Conservation (phyloP, 1,140 invertebrate genomes). For the Heliconius himera region DNA sequence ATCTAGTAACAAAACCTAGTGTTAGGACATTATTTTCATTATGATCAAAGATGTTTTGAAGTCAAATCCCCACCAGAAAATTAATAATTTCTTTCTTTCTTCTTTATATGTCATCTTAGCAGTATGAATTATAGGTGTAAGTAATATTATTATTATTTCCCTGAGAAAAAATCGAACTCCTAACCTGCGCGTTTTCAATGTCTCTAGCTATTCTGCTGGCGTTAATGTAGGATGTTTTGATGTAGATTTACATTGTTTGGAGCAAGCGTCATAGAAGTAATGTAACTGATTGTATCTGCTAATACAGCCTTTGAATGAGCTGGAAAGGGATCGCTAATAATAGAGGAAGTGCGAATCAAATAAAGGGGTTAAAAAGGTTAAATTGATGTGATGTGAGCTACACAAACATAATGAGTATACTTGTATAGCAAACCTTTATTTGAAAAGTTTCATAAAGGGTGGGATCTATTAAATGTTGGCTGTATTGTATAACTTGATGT, state of each 20-base stretch:
- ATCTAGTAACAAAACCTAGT: background rate
- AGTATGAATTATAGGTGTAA: too few species aligned
- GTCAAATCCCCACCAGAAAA: too few species aligned
- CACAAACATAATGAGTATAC: slow-evolving; percentile 37
- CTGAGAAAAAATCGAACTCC: background rate
- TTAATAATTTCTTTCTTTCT: too few species aligned
- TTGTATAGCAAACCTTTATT: background rate
- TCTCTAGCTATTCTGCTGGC: background rate
- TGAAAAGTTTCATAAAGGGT: background rate
- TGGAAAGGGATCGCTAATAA: slow-evolving; percentile 17
- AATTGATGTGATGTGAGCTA: background rate
- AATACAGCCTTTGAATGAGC: slow-evolving; percentile 25
- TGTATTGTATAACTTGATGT: background rate
- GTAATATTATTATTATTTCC: too few species aligned
- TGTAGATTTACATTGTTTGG: slow-evolving; percentile 20
- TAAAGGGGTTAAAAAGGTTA: slow-evolving; percentile 19
- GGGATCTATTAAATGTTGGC: background rate
- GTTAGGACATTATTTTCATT: background rate
- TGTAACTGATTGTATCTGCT: slow-evolving; percentile 5
- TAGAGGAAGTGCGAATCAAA: slow-evolving; percentile 26
- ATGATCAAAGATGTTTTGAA: too few species aligned
- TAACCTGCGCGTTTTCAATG: background rate
- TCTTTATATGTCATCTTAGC: too few species aligned
- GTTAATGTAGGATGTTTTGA: slow-evolving; percentile 32
- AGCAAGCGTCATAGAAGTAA: background rate